phyloP scores from a whole-genome alignment of 2,113 vertebrate genomes.

The Clinocottus analis region DNA sequence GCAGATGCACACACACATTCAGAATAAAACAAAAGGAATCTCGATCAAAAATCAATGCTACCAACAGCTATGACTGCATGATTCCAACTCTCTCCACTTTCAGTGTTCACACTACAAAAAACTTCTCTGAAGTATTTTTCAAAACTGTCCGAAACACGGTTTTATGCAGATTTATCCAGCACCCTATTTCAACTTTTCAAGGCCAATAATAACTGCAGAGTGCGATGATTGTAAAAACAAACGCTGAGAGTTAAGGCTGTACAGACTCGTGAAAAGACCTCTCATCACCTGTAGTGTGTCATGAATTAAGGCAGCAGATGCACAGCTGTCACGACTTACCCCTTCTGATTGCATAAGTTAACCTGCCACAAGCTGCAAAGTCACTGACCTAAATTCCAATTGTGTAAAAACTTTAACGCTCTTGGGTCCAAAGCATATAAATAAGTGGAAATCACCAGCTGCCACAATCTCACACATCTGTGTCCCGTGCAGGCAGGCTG shows the following conservation, averaged over 20 bases:
- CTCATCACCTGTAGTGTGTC: slow-evolving; percentile 28
- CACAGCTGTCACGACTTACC: background rate
- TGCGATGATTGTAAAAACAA: background rate
- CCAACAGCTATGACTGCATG: slow-evolving; percentile 19
- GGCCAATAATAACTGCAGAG: slow-evolving; percentile 8
- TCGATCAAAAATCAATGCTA: background rate
- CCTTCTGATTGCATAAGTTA: background rate
- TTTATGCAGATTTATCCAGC: slow-evolving; percentile 30
- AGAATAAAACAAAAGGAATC: background rate
- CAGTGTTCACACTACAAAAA: slow-evolving; percentile 22
- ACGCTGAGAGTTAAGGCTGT: slow-evolving; percentile 39
- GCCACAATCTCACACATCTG: slow-evolving; percentile 17
- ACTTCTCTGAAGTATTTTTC: slow-evolving; percentile 21
- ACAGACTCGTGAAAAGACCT: slow-evolving; percentile 17
- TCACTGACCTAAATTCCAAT: slow-evolving; percentile 24
- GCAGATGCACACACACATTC: background rate
- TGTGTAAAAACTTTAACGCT: slow-evolving; percentile 2
- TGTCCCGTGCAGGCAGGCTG: slow-evolving; percentile 7
- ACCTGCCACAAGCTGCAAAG: slow-evolving; percentile 25
- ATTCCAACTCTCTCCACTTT: slow-evolving; percentile 1
- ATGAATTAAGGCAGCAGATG: slow-evolving; percentile 15
- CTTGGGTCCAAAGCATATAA: background rate
- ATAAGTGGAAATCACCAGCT: slow-evolving; percentile 35
- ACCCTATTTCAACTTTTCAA: slow-evolving; percentile 22
- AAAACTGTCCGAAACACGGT: slow-evolving; percentile 34